Evolutionary conservation across 1,140 invertebrate species (phyloP).

Genomic region (Sitobion miscanthi): DNA sequence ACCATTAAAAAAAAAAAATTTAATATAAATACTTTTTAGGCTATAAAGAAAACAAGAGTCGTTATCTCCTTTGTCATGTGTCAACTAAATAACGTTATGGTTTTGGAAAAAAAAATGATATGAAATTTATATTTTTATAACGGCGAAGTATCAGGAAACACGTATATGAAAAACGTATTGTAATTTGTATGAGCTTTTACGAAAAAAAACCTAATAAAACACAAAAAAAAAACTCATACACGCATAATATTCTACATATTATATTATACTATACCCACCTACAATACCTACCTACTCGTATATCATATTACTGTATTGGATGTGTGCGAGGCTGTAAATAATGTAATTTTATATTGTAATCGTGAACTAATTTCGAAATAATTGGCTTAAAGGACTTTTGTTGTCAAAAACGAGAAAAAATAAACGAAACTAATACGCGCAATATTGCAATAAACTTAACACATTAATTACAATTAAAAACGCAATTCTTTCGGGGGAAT

Average conservation of each 20-base stretch:
- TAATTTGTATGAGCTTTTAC: conserved; percentile 11
- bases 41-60: not conserved
- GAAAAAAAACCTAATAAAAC: not conserved
- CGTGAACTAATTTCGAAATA: conserved; percentile 24
- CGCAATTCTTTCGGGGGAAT: not conserved
- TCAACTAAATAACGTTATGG: conserved; percentile 3
- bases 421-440: not conserved
- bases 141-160: not conserved
- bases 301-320: conserved; percentile 7
- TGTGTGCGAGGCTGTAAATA: not conserved
- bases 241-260: not conserved
- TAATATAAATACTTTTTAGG: not conserved
- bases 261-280: not conserved
- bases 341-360: not conserved
- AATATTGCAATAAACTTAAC: conserved; percentile 1
- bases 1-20: not conserved
- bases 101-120: conserved; percentile 16
- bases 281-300: not conserved
- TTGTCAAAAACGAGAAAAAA: not conserved
- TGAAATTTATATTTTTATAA: conserved; percentile 14
- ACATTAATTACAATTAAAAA: conserved; percentile 5
- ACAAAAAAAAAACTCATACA: not conserved
- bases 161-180: conserved; percentile 15
- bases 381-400: conserved; percentile 9
- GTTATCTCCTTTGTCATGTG: not conserved